Conservation (phyloP, 2,888 invertebrate species). For the Heliconius ethilla region DNA sequence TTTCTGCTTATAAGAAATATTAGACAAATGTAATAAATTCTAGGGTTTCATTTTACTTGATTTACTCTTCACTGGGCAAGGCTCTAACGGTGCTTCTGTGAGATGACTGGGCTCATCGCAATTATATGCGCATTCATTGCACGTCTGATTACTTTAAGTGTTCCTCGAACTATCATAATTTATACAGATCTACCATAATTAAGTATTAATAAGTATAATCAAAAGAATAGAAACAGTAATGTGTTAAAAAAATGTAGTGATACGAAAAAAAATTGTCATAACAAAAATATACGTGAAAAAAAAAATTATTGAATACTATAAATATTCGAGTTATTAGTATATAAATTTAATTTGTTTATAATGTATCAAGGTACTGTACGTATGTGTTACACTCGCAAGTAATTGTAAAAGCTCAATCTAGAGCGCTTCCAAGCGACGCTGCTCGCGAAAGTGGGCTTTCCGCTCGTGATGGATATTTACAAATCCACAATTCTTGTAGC, state of each 20-base stretch:
- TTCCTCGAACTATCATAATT: slow-evolving; percentile 4
- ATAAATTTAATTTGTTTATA: neutral
- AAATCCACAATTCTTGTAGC: slow-evolving; percentile 33
- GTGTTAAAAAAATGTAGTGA: no score
- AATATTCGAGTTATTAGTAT: neutral
- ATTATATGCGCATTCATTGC: slow-evolving; percentile 19
- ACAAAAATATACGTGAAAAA: no score
- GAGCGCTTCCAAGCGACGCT: slow-evolving; percentile 21
- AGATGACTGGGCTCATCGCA: slow-evolving; percentile 5
- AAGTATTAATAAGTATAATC: neutral
- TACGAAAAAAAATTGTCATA: no score
- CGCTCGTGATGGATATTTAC: slow-evolving; percentile 30
- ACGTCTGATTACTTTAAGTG: slow-evolving; percentile 20
- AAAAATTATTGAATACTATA: no score
- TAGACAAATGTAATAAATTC: neutral
- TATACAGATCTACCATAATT: neutral
- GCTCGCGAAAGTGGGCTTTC: slow-evolving; percentile 26
- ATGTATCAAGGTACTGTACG: neutral
- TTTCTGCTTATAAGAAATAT: neutral
- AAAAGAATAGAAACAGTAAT: neutral
- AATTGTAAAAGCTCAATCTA: slow-evolving; percentile 27
- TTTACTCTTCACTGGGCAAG: slow-evolving; percentile 8
- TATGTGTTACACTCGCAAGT: neutral
- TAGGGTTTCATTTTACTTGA: slow-evolving; percentile 2
- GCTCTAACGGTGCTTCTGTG: slow-evolving; percentile 1